phyloP scores from a whole-genome alignment of 2,888 invertebrate species.

The Parnassius smintheus region DNA sequence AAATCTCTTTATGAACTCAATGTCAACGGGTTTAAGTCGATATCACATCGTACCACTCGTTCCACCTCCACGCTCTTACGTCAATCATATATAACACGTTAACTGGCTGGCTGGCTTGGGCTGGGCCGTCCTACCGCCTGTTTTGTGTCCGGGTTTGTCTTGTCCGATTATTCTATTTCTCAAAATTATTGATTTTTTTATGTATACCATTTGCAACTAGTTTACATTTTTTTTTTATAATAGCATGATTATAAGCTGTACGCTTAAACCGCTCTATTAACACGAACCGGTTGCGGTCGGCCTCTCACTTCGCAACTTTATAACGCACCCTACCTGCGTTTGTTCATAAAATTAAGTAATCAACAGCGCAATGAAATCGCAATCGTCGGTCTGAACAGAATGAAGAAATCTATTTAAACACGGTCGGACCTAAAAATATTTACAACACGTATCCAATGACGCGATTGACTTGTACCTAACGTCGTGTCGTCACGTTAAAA shows the following conservation, averaged over 20 bases:
- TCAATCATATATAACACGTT: slow-evolving; percentile 77
- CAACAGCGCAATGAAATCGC: slow-evolving; percentile 68
- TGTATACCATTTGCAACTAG: background rate
- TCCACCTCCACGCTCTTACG: slow-evolving; percentile 73
- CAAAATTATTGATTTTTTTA: slow-evolving; percentile 40
- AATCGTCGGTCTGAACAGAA: slow-evolving; percentile 57
- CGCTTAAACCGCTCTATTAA: slow-evolving; percentile 69
- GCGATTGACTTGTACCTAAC: slow-evolving; percentile 30
- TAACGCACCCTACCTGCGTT: slow-evolving; percentile 65
- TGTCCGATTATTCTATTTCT: slow-evolving; percentile 48
- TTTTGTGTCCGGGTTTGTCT: slow-evolving; percentile 75
- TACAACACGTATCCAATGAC: slow-evolving; percentile 1
- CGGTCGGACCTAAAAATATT: slow-evolving; percentile 40
- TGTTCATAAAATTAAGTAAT: slow-evolving; percentile 78
- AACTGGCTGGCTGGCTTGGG: slow-evolving; percentile 54
- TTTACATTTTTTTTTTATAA: slow-evolving; percentile 3
- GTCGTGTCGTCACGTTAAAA: background rate
- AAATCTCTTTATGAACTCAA: slow-evolving; percentile 49
- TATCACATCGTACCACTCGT: slow-evolving; percentile 50
- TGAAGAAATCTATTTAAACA: slow-evolving; percentile 53
- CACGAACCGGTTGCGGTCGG: slow-evolving; percentile 72
- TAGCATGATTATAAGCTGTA: slow-evolving; percentile 34
- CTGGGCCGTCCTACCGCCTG: slow-evolving; percentile 64
- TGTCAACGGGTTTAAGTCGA: slow-evolving; percentile 53
- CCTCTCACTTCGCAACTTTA: slow-evolving; percentile 77